These are phyloP conservation scores for Centropyge bicolor DNA, from an alignment of 2,797 vertebrate genomes.

Conservation along the genomic window DNA sequence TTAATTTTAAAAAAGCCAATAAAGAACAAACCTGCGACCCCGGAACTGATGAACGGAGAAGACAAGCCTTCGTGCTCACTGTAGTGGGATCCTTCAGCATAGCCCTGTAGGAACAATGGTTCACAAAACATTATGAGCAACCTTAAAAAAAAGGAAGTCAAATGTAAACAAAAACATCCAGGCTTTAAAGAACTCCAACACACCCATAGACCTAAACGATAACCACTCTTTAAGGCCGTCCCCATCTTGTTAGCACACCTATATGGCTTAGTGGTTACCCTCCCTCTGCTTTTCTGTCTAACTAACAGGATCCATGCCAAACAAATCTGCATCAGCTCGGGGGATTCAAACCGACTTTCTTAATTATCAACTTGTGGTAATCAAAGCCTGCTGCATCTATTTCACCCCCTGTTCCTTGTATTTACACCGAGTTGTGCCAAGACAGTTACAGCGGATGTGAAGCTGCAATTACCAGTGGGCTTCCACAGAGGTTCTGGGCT, in stretches of 20 bases:
- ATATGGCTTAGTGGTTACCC: conserved; percentile 58
- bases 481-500: conserved; percentile 80
- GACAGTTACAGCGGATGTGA: conserved; percentile 82
- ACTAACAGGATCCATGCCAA: conserved; percentile 78
- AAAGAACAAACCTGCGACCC: conserved; percentile 89
- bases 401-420: conserved; percentile 82
- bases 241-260: conserved; percentile 56
- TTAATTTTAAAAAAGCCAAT: not conserved
- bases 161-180: conserved; percentile 1
- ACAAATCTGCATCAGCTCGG: conserved; percentile 80
- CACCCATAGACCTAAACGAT: conserved; percentile 13
- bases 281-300: conserved; percentile 59
- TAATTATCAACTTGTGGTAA: conserved; percentile 85
- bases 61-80: conserved; percentile 90
- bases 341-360: conserved; percentile 83
- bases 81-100: conserved; percentile 92
- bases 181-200: not conserved
- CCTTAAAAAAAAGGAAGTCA: not conserved
- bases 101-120: conserved; percentile 83
- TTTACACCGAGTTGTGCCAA: conserved; percentile 83
- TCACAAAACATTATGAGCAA: conserved; percentile 17
- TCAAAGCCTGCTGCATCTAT: conserved; percentile 82
- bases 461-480: conserved; percentile 83
- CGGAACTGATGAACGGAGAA: conserved; percentile 93
- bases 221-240: conserved; percentile 37